phyloP scores from a whole-genome alignment of 2,888 invertebrate species.

The Sicus ferrugineus region DNA sequence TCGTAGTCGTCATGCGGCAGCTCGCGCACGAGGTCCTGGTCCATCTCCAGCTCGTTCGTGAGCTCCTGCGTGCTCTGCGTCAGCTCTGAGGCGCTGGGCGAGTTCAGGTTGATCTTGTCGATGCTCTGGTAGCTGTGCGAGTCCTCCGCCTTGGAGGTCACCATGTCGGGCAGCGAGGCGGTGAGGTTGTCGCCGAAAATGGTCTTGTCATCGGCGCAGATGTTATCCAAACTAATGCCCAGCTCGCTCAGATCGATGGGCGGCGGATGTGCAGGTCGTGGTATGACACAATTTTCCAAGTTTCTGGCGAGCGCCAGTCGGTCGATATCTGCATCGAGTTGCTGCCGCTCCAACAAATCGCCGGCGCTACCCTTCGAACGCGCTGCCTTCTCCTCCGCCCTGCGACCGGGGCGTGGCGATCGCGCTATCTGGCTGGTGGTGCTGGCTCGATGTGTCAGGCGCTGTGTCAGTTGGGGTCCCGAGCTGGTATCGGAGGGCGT shows the following conservation, averaged over 20 bases:
- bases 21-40: slow-evolving; percentile 49
- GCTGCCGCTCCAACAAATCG: slow-evolving; percentile 55
- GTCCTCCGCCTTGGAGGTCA: slow-evolving; percentile 58
- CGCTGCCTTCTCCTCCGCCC: slow-evolving; percentile 43
- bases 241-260: slow-evolving; percentile 70
- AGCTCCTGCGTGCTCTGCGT: slow-evolving; percentile 63
- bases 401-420: slow-evolving; percentile 61
- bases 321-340: slow-evolving; percentile 53
- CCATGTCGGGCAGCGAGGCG: slow-evolving; percentile 71
- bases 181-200: slow-evolving; percentile 63
- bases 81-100: slow-evolving; percentile 59
- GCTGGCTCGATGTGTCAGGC: slow-evolving; percentile 66
- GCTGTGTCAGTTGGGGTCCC: slow-evolving; percentile 72
- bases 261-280: slow-evolving; percentile 69
- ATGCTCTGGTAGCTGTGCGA: slow-evolving; percentile 63
- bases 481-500: slow-evolving; percentile 82
- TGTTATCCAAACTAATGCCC: slow-evolving; percentile 67
- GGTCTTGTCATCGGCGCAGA: slow-evolving; percentile 65
- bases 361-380: slow-evolving; percentile 44
- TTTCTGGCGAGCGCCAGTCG: slow-evolving; percentile 53
- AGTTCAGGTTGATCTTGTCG: slow-evolving; percentile 61
- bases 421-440: slow-evolving; percentile 66
- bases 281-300: slow-evolving; percentile 56
- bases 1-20: slow-evolving; percentile 55
- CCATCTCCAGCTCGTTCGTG: slow-evolving; percentile 58